A percentile compares a stretch with the other conserved stretches of the same genome.
Evolutionary conservation across 2,113 vertebrate genomes (phyloP).

Genomic region (Cygnus buccinator): DNA sequence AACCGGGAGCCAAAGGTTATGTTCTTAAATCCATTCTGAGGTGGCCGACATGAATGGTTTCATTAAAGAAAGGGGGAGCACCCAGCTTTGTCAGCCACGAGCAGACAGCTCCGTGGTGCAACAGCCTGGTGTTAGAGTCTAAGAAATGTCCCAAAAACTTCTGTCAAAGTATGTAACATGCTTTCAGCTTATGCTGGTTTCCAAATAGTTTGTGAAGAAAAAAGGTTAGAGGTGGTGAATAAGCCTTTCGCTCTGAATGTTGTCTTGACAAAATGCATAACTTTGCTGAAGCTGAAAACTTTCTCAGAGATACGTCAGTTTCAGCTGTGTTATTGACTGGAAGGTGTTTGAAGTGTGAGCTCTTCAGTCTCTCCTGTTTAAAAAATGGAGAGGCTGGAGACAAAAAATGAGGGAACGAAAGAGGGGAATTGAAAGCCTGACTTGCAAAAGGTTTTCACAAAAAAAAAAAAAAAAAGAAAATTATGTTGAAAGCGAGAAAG

Average conservation of each 20-base stretch:
- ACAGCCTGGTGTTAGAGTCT: background rate
- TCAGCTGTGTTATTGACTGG: background rate
- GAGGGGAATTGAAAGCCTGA: background rate
- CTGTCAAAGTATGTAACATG: background rate
- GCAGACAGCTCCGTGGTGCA: fast-evolving
- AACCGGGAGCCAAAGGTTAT: slow-evolving; percentile 9
- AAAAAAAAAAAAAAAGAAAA: background rate
- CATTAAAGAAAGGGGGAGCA: background rate
- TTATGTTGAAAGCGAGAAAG: background rate
- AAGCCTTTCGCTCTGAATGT: background rate
- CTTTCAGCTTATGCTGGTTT: background rate
- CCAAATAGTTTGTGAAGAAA: background rate
- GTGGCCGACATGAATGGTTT: background rate
- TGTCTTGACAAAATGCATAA: background rate
- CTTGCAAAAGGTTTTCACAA: background rate
- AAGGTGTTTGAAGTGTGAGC: background rate
- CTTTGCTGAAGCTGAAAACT: background rate
- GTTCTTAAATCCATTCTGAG: slow-evolving; percentile 32
- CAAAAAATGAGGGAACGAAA: background rate
- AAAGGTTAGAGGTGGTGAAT: background rate
- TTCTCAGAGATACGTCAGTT: background rate
- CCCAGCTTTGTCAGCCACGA: background rate
- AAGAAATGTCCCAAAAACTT: background rate
- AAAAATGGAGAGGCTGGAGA: background rate
- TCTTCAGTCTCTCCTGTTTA: background rate